Percentiles rank a stretch among this genome's conserved stretches.
Conservation (phyloP, 92 coral and sea anemone species). For the Palythoa heliodiscus region DNA sequence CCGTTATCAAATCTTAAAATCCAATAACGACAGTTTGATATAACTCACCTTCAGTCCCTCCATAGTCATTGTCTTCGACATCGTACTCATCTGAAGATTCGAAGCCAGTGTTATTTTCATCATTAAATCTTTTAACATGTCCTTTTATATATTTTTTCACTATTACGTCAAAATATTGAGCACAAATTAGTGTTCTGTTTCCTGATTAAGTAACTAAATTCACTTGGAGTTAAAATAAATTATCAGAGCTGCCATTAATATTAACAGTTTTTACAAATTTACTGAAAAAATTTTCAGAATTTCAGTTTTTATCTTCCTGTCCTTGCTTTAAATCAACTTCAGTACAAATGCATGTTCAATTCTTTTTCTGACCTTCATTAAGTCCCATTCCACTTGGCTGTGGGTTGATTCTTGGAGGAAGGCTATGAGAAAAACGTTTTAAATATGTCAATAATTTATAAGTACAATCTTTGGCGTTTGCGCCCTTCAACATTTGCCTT, state of each 20-base stretch:
- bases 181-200: neutral
- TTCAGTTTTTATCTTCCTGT: too few species aligned
- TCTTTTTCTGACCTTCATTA: slow-evolving; percentile 14
- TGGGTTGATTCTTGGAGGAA: slow-evolving; percentile 60
- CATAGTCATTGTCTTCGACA: slow-evolving; percentile 57
- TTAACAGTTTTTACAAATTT: too few species aligned
- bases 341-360: neutral
- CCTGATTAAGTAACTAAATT: too few species aligned
- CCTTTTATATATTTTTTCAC: neutral
- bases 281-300: too few species aligned
- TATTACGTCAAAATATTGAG: neutral
- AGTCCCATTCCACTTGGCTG: slow-evolving; percentile 38
- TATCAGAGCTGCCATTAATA: too few species aligned
- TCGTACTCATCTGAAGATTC: slow-evolving; percentile 51
- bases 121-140: neutral
- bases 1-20: too few species aligned
- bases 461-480: too few species aligned
- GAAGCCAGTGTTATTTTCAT: neutral
- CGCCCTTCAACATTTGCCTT: neutral
- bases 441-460: too few species aligned
- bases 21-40: too few species aligned
- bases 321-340: too few species aligned
- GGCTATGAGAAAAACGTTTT: slow-evolving; percentile 23
- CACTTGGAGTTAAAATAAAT: too few species aligned
- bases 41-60: slow-evolving; percentile 55